Percentiles rank a stretch among this genome's conserved stretches.
Evolutionary conservation across 1,140 invertebrate genomes (phyloP).

Genomic region (Nephila pilipes): DNA sequence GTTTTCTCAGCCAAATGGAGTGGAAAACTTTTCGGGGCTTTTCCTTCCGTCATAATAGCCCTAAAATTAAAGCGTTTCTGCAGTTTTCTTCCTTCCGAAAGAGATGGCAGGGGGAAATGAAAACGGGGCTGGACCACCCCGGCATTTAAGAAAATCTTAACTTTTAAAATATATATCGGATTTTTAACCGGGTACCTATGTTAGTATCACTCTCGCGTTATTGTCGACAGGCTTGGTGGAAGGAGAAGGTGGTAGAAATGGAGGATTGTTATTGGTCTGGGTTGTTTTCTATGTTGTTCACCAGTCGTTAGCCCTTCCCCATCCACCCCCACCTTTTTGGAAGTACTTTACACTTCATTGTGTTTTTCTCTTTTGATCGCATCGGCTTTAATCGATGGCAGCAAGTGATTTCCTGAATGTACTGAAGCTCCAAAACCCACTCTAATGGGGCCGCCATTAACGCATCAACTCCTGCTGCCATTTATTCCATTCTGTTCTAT

Average conservation of each 20-base stretch:
- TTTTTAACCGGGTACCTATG: slow-evolving; percentile 72
- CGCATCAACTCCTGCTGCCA: slow-evolving; percentile 49
- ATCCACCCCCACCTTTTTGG: background rate
- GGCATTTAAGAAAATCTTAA: slow-evolving; percentile 74
- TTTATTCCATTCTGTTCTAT: slow-evolving; percentile 62
- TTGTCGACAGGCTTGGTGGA: background rate
- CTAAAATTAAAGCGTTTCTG: slow-evolving; percentile 73
- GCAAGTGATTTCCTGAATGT: slow-evolving; percentile 55
- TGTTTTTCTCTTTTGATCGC: slow-evolving; percentile 73
- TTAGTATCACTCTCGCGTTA: slow-evolving; percentile 33
- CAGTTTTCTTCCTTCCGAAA: slow-evolving; percentile 48
- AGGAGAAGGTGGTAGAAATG: slow-evolving; percentile 15
- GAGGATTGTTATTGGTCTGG: slow-evolving; percentile 71
- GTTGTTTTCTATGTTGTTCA: slow-evolving; percentile 71
- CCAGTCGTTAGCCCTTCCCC: slow-evolving; percentile 50
- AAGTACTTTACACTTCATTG: slow-evolving; percentile 75
- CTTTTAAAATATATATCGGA: slow-evolving; percentile 76
- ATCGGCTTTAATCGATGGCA: slow-evolving; percentile 66
- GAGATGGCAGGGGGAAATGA: background rate
- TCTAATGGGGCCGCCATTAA: slow-evolving; percentile 72
- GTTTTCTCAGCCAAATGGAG: slow-evolving; percentile 69
- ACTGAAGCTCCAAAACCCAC: slow-evolving; percentile 52
- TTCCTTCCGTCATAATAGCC: slow-evolving; percentile 60
- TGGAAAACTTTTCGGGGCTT: slow-evolving; percentile 49
- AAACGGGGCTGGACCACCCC: background rate